phyloP scores from a whole-genome alignment of 2,888 invertebrate genomes.

The Caradrina clavipalpis region DNA sequence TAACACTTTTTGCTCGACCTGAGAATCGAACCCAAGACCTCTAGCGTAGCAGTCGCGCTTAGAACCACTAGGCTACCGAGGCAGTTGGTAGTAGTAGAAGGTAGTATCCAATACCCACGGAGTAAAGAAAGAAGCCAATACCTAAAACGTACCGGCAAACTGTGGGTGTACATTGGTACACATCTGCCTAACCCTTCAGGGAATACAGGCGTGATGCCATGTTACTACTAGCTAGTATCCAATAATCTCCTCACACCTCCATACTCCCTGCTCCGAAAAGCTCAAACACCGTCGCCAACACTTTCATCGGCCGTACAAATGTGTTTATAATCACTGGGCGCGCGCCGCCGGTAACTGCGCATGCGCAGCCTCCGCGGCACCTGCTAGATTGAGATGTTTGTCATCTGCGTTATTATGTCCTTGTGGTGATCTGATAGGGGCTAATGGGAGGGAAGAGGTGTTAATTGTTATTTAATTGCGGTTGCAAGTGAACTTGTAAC shows the following conservation, averaged over 20 bases:
- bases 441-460: slow-evolving; percentile 33
- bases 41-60: too few species aligned
- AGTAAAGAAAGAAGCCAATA: too few species aligned
- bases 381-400: slow-evolving; percentile 62
- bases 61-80: too few species aligned
- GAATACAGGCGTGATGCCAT: too few species aligned
- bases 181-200: too few species aligned
- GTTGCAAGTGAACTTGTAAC: background rate
- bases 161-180: too few species aligned
- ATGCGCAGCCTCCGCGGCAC: slow-evolving; percentile 37
- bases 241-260: slow-evolving; percentile 10
- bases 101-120: too few species aligned
- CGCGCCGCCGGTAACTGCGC: slow-evolving; percentile 52
- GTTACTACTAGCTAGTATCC: background rate
- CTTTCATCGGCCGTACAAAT: slow-evolving; percentile 57
- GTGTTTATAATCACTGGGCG: slow-evolving; percentile 65
- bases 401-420: slow-evolving; percentile 41
- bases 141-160: too few species aligned
- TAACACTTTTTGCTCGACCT: too few species aligned
- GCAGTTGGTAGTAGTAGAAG: too few species aligned
- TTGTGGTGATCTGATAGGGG: slow-evolving; percentile 24
- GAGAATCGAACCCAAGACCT: too few species aligned
- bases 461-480: slow-evolving; percentile 38
- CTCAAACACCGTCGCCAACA: slow-evolving; percentile 28
- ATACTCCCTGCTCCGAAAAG: slow-evolving; percentile 19